Conservation (phyloP, 2,888 invertebrate species). For the Cabera pusaria region DNA sequence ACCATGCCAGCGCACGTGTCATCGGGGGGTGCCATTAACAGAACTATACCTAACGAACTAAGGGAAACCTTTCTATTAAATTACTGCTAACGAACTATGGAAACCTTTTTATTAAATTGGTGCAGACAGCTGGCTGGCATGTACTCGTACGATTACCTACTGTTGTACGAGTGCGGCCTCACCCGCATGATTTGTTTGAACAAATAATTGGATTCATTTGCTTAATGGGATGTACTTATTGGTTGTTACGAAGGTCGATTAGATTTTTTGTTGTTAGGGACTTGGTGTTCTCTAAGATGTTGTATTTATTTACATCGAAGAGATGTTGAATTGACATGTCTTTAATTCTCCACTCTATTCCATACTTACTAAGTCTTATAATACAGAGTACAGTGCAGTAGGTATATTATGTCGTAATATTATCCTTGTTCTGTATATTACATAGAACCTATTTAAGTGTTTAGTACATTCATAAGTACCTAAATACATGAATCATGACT, state of each 20-base stretch:
- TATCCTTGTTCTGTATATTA: too few species aligned
- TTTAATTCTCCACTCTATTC: too few species aligned
- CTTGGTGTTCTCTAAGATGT: too few species aligned
- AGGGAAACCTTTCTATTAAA: conserved; percentile 82
- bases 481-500: too few species aligned
- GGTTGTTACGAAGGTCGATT: conserved; percentile 25
- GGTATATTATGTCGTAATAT: too few species aligned
- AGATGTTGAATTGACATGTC: too few species aligned
- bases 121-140: conserved; percentile 67
- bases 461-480: too few species aligned
- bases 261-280: neutral
- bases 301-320: too few species aligned
- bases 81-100: conserved; percentile 62
- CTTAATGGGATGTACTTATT: conserved; percentile 49
- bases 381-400: too few species aligned
- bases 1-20: conserved; percentile 42
- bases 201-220: conserved; percentile 62
- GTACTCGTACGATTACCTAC: too few species aligned
- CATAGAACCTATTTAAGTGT: too few species aligned
- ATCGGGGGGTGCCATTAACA: conserved; percentile 18
- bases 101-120: conserved; percentile 82
- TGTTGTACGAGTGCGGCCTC: conserved; percentile 73
- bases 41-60: conserved; percentile 31
- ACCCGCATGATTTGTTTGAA: conserved; percentile 64
- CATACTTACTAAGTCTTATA: too few species aligned